phyloP scores from a whole-genome alignment of 1,140 invertebrate genomes.

The Aphelinus certus region DNA sequence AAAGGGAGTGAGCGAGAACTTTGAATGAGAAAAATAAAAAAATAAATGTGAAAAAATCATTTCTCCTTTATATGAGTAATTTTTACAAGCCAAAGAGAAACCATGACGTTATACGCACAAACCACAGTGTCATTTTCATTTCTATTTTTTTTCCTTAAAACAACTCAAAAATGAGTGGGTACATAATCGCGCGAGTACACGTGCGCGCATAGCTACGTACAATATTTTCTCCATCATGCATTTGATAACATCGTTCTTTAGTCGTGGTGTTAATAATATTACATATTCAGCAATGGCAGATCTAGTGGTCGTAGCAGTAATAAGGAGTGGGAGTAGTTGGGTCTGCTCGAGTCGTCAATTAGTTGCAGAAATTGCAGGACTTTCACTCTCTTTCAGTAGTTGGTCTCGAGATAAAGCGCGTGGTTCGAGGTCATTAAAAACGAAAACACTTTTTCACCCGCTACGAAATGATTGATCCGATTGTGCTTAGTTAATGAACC shows the following conservation, averaged over 20 bases:
- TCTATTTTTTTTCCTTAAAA: not conserved
- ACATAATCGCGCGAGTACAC: constrained; percentile 4
- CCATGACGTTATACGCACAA: constrained; percentile 52
- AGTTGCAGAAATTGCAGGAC: constrained; percentile 30
- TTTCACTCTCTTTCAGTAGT: not conserved
- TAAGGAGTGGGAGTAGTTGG: constrained; percentile 21
- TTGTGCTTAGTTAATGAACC: constrained; percentile 27
- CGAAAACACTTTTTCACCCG: constrained; percentile 16
- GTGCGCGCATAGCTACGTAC: not conserved
- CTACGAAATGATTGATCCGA: constrained; percentile 29
- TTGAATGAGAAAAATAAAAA: constrained; percentile 27
- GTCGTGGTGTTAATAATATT: constrained; percentile 15
- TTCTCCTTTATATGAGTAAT: constrained; percentile 23
- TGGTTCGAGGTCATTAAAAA: constrained; percentile 21
- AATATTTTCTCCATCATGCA: not conserved
- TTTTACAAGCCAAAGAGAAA: constrained; percentile 53
- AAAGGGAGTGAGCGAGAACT: not conserved
- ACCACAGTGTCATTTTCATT: constrained; percentile 41
- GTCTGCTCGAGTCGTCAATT: constrained; percentile 24
- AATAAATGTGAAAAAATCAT: constrained; percentile 26
- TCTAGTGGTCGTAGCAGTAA: constrained; percentile 42
- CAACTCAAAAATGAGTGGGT: constrained; percentile 8
- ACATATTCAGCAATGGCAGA: constrained; percentile 20
- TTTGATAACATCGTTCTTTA: not conserved
- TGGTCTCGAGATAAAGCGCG: constrained; percentile 24